phyloP scores from a whole-genome alignment of 1,140 invertebrate genomes.

The Teleopsis dalmanni region DNA sequence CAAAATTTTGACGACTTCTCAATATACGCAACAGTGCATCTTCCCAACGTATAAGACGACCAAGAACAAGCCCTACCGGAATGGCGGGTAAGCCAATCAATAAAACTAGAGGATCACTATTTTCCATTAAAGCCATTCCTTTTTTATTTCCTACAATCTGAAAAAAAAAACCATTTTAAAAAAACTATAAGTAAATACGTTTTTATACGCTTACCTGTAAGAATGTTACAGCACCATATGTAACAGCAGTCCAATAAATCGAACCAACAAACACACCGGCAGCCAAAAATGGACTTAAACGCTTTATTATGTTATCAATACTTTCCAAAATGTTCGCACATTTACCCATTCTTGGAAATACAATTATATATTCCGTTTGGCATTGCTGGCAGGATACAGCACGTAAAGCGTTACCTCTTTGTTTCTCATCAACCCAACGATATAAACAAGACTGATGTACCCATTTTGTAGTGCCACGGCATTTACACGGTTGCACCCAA shows the following conservation, averaged over 20 bases:
- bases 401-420: slow-evolving; percentile 76
- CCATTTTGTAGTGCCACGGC: slow-evolving; percentile 93
- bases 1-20: slow-evolving; percentile 54
- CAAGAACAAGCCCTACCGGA: slow-evolving; percentile 81
- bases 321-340: slow-evolving; percentile 79
- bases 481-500: slow-evolving; percentile 94
- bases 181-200: not conserved
- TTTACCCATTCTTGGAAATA: slow-evolving; percentile 84
- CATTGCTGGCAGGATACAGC: slow-evolving; percentile 92
- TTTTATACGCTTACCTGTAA: slow-evolving; percentile 66
- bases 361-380: slow-evolving; percentile 89
- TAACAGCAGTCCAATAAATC: slow-evolving; percentile 94
- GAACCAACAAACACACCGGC: slow-evolving; percentile 87
- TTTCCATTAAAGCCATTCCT: slow-evolving; percentile 87
- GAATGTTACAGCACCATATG: slow-evolving; percentile 92
- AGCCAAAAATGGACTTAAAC: slow-evolving; percentile 87
- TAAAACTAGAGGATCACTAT: slow-evolving; percentile 84
- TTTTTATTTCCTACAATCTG: slow-evolving; percentile 86
- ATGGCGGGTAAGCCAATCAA: slow-evolving; percentile 88
- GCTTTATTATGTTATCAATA: slow-evolving; percentile 80
- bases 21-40: slow-evolving; percentile 79
- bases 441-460: slow-evolving; percentile 91
- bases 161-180: slow-evolving; percentile 2
- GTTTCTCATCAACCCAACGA: slow-evolving; percentile 97
- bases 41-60: slow-evolving; percentile 92